Conservation (phyloP, 1,140 invertebrate genomes). For the Galleria mellonella region DNA sequence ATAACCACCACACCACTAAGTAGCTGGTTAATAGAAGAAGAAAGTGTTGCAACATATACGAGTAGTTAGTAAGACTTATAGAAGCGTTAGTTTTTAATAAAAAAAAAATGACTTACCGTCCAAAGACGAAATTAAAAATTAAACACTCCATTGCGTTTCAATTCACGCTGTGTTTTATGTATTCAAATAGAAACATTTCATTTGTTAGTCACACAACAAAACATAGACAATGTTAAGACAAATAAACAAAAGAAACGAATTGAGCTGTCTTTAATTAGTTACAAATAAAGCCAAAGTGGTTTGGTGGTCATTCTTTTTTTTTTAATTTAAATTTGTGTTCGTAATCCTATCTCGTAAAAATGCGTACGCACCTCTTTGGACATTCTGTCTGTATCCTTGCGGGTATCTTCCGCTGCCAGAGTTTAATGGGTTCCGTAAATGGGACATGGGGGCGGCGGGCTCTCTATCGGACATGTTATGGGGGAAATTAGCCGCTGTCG, state of each 20-base stretch:
- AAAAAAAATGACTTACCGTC: constrained; percentile 53
- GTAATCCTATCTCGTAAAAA: constrained; percentile 60
- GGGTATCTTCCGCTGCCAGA: constrained; percentile 57
- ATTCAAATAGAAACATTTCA: constrained; percentile 1
- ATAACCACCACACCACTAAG: constrained; percentile 66
- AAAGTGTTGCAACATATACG: constrained; percentile 13
- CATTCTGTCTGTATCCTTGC: constrained; percentile 64
- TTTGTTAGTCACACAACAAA: constrained; percentile 49
- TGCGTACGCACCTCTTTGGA: constrained; percentile 71
- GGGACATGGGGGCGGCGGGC: constrained; percentile 61
- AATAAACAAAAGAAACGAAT: constrained; percentile 29
- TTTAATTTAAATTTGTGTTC: constrained; percentile 18
- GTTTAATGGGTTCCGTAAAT: constrained; percentile 61
- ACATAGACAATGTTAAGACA: constrained; percentile 24
- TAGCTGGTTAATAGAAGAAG: constrained; percentile 24
- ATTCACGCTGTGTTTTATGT: constrained; percentile 13
- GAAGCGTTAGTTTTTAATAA: constrained; percentile 51
- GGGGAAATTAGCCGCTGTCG: constrained; percentile 53
- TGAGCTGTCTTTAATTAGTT: constrained; percentile 65
- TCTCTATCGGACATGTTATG: constrained; percentile 61
- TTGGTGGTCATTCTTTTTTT: constrained; percentile 37
- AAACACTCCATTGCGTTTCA: constrained; percentile 9
- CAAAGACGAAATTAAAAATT: not conserved
- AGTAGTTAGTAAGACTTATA: constrained; percentile 29
- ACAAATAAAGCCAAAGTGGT: constrained; percentile 56